Evolutionary conservation across 2,888 invertebrate species (phyloP).

Genomic region (Harmothoe impar): DNA sequence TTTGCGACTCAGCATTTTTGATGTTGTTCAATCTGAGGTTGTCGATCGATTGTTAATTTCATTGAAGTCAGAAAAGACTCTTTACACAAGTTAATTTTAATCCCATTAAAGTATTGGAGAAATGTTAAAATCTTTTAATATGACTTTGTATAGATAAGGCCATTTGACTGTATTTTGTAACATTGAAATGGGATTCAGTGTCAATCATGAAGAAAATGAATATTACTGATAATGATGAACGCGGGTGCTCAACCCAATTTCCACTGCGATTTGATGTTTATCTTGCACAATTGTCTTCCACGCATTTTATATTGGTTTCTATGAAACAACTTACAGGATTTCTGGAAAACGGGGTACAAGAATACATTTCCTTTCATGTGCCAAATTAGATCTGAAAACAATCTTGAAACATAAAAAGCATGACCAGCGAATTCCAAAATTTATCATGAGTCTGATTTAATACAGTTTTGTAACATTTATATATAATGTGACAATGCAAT

Average conservation of each 20-base stretch:
- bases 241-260: neutral
- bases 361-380: neutral
- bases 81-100: neutral
- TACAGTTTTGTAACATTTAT: neutral
- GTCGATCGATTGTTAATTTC: neutral
- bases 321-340: neutral
- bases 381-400: conserved; percentile 29
- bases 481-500: neutral
- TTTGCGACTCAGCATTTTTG: neutral
- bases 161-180: too few species aligned
- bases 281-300: conserved; percentile 14
- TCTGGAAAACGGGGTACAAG: neutral
- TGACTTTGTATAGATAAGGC: too few species aligned
- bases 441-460: neutral
- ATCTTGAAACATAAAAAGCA: neutral
- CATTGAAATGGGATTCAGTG: too few species aligned
- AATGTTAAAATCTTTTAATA: neutral
- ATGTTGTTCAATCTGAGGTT: neutral
- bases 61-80: neutral
- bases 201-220: too few species aligned
- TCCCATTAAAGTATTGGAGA: neutral
- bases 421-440: neutral
- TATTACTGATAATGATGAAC: too few species aligned
- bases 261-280: neutral
- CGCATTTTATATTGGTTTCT: neutral